These are phyloP conservation scores for Idaea aversata DNA, from an alignment of 2,888 invertebrate species.

Conservation along the genomic window DNA sequence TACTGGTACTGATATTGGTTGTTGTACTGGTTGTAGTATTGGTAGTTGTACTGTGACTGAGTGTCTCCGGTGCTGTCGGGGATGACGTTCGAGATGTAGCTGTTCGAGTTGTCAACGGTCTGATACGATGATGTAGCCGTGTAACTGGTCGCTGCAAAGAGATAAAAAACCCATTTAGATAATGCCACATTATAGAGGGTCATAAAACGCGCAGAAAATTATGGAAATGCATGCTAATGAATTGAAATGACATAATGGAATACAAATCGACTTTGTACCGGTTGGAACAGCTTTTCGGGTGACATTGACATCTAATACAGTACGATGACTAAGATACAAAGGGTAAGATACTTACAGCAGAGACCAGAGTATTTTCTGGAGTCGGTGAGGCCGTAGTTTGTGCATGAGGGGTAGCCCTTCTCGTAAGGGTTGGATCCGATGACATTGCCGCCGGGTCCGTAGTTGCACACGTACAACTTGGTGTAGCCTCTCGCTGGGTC, in stretches of 20 bases:
- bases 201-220: constrained; percentile 23
- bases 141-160: constrained; percentile 63
- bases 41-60: constrained; percentile 57
- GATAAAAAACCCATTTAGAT: constrained; percentile 32
- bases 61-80: constrained; percentile 74
- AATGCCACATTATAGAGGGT: constrained; percentile 17
- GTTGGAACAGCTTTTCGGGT: constrained; percentile 19
- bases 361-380: constrained; percentile 88
- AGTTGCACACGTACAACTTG: constrained; percentile 92
- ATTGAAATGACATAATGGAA: constrained; percentile 24
- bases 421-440: constrained; percentile 88
- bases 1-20: constrained; percentile 63
- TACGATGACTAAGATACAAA: constrained; percentile 18
- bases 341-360: constrained; percentile 82
- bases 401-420: constrained; percentile 87
- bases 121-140: constrained; percentile 67
- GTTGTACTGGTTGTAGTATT: constrained; percentile 63
- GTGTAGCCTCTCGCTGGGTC: constrained; percentile 86
- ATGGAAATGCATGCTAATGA: constrained; percentile 28
- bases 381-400: constrained; percentile 83
- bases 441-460: constrained; percentile 91
- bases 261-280: constrained; percentile 17
- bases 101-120: constrained; percentile 65
- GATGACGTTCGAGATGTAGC: constrained; percentile 77
- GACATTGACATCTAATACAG: constrained; percentile 22